Base-by-base conservation (phyloP, 1,140 invertebrate genomes). In the Lepidurus arcticus region DNA sequence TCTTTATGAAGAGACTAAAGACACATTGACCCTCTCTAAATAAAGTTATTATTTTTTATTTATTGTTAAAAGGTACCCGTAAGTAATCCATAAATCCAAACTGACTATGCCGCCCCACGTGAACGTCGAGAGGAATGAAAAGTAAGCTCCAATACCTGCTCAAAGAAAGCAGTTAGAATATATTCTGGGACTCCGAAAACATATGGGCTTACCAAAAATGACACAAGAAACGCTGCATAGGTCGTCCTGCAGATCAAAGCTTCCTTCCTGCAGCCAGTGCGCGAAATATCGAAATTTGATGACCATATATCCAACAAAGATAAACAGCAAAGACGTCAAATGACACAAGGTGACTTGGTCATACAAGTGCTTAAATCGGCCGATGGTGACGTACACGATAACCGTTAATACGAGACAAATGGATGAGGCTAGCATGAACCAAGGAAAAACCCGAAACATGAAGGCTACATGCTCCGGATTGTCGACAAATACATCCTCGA, bases 1-100 rank as follows among this genome's bases (percentile, higher is more conserved):
- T 65, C 21, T 65, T 65, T 65, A 65, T 65, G 53, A 65, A 65
- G 1, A 65, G 53, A 7, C 53, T 65, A 65, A n/a, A 65, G 10
- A 21, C 1, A 16, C 16, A 65, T 10, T 7, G 45, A 47, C 53
- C 13, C 21, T 65, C 21, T 7, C 53, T 0, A 47, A 47, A 47
- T 3, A 34, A 16, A 7, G 3, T 21, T 1, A 13, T 65, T 16
- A 65, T 13, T 13, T 53, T 53, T 47, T 65, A 13, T n/a, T n/a
- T 16, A 21, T 7, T 21, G 24, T n/a, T 21, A 65, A 65, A 13
- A 13, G 9, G 16, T 65, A 65, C 53, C 53, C 53, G 53, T 65
- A 65, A 13, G 53, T 65, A 11, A 65, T 65, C 53, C 53, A 65
- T 65, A 65, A 65, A 65, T 65, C 53, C 9, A 65, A 21, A 65